Conservation (phyloP, 2,797 vertebrate species). For the Carapus acus region DNA sequence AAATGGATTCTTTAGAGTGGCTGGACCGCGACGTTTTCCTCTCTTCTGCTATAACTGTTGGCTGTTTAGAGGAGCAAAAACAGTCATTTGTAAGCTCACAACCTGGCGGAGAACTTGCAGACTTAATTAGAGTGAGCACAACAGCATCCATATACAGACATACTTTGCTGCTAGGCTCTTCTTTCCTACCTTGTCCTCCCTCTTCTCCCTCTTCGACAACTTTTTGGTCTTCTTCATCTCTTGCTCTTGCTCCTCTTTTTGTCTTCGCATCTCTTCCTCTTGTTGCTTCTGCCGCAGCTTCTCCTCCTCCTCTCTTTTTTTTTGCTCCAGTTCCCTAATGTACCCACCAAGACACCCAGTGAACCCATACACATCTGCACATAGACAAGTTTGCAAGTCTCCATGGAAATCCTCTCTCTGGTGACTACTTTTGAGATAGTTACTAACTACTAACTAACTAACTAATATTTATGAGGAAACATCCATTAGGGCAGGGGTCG, state of each 20-base stretch:
- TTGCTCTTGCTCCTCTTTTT: slow-evolving; percentile 57
- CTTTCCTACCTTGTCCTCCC: slow-evolving; percentile 60
- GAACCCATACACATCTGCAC: neutral
- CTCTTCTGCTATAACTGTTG: slow-evolving; percentile 27
- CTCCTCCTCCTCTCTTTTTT: slow-evolving; percentile 61
- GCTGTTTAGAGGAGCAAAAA: slow-evolving; percentile 33
- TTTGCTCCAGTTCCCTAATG: slow-evolving; percentile 65
- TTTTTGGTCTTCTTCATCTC: slow-evolving; percentile 71
- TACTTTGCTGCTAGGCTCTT: slow-evolving; percentile 61
- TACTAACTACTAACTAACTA: too few relatives aligned
- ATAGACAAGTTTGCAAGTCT: neutral
- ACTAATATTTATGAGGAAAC: too few relatives aligned
- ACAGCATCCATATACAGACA: slow-evolving; percentile 53
- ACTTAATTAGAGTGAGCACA: neutral
- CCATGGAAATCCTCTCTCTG: neutral
- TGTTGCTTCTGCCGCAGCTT: slow-evolving; percentile 64
- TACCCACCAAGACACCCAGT: too few relatives aligned
- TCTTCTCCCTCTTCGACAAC: slow-evolving; percentile 59
- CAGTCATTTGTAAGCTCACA: neutral
- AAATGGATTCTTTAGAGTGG: slow-evolving; percentile 33
- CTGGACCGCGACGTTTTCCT: slow-evolving; percentile 41
- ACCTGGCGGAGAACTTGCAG: neutral
- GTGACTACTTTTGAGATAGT: too few relatives aligned
- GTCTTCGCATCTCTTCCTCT: slow-evolving; percentile 63
- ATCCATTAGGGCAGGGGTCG: too few relatives aligned